Base-by-base conservation (phyloP, 2,113 vertebrate genomes). In the Ranitomeya imitator region DNA sequence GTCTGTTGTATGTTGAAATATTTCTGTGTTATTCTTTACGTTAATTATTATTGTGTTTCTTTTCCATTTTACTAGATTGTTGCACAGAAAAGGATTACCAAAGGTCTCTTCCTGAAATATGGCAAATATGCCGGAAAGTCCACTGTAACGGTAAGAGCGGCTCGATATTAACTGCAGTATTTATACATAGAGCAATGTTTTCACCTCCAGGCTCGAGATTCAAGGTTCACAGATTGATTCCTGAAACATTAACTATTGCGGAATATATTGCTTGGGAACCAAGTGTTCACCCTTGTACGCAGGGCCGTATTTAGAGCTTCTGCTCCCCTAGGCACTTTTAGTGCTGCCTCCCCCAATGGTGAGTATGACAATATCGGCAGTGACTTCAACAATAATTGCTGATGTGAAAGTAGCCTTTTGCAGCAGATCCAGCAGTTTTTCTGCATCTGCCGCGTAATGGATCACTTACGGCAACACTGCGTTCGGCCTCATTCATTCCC, bases 71-170 rank as follows among this genome's bases (percentile, higher is more conserved):
- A 85, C 85, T 94, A 99, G 97, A 98, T 98, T 0, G 97, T 99
- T 92, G 97, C 97, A 0, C 98, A 99, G 92, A 99, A 98, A 93
- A 96, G 95, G 86, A 95, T 99, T 95, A 94, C 95, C 4, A 98
- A 97, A 79, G 94, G 96, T 0, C 92, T 99, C 91, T 92, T 97
- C 91, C 94, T 99, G 90, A 98, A 97, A 91, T 97, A 97, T 0
- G 97, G 98, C 81, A 97, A 99, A 92, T 97, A 96, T 0, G 97
- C 97, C 0, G 97, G 98, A 65, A 99, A 99, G 91, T 98, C 98
- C 90, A 97, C 95, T 76, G 97, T 99, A 92, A 99, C 97, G 13
- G 98, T 99, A 94, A 91, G 96, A 51, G 37, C 45, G 51, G 16
- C 73, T 76, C 3, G 1, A 21, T 11, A 1, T 21, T 21, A 18